Evolutionary conservation across 2,797 vertebrate genomes (phyloP), one percentile per base, ranked within the genome.

Genomic region (Falco berigora): DNA sequence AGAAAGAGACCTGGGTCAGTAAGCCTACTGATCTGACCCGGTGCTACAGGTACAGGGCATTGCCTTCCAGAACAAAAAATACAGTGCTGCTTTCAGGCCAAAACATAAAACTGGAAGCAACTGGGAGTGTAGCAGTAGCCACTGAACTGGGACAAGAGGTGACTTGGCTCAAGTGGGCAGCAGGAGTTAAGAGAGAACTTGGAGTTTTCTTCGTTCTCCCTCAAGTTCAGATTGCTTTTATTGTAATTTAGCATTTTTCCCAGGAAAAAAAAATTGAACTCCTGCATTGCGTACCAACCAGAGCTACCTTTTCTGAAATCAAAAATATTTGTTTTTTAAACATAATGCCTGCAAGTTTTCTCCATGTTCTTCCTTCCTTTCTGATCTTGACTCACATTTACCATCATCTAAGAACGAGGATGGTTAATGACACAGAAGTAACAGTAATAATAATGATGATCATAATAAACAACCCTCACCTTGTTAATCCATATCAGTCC

Each of bases 401-500:
- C 40, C 7, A 18, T 40, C 17, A 68, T 25, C 53, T 52, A 34
- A 87, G 53, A 67, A 17, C 19, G 24, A 53, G 34, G 52, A 27
- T 9, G 8, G 20, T 12, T 55, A 59, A 83, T 3, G 24, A 24
- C 7, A 67, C 8, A 19, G 19, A 21, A 86, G 10, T 8, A 44
- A 63, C 14, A 40, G 14, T 18, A 63, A 8, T 5, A 40, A 40
- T 3, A 4, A 38, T 15, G 11, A 32, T 8, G 27, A 25, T 1
- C 34, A 10, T 4, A 56, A 52, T 4, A 47, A 68, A 34, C 24
- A 5, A 22, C 63, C 72, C 95, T 96, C 96, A 98, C 98, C 98
- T 98, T 98, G 95, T 98, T 98, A 91, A 98, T 94, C 98, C 98
- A 98, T 42, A 20, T 87, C 92, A 98, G 96, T n/a, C 98, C 98